phyloP scores from a whole-genome alignment of 2,113 vertebrate species.

The Sminthopsis crassicaudata region DNA sequence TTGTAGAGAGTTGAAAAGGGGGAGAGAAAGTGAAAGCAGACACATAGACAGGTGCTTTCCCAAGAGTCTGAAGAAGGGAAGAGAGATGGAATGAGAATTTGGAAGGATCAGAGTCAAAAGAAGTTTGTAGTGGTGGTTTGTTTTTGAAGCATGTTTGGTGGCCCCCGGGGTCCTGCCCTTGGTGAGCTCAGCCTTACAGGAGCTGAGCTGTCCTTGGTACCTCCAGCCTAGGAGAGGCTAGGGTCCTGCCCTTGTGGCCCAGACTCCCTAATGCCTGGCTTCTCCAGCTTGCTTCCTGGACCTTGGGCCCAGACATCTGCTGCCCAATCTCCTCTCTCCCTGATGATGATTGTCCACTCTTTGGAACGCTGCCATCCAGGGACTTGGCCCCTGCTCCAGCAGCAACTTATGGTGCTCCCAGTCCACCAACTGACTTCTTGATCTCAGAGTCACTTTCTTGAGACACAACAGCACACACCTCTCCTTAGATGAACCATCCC shows the following conservation, averaged over 20 bases:
- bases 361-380: neutral
- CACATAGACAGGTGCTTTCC: neutral
- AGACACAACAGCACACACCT: slow-evolving; percentile 21
- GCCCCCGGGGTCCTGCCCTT: neutral
- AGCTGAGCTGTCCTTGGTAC: slow-evolving; percentile 34
- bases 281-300: neutral
- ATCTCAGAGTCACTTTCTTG: slow-evolving; percentile 31
- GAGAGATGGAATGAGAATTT: neutral
- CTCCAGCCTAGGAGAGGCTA: slow-evolving; percentile 41
- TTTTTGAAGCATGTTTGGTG: neutral
- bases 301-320: slow-evolving; percentile 21
- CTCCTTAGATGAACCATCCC: slow-evolving; percentile 7
- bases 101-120: neutral
- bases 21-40: neutral
- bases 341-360: neutral
- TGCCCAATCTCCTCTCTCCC: slow-evolving; percentile 4
- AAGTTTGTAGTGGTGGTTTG: neutral
- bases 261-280: slow-evolving; percentile 3
- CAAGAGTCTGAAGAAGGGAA: neutral
- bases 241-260: slow-evolving; percentile 35
- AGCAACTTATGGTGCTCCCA: neutral
- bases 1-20: neutral
- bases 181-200: neutral
- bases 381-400: slow-evolving; percentile 25
- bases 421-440: neutral